Percentiles rank a stretch among this genome's conserved stretches.
These are phyloP conservation scores for Mimas tiliae DNA, from an alignment of 2,888 invertebrate species.

Conservation along the genomic window DNA sequence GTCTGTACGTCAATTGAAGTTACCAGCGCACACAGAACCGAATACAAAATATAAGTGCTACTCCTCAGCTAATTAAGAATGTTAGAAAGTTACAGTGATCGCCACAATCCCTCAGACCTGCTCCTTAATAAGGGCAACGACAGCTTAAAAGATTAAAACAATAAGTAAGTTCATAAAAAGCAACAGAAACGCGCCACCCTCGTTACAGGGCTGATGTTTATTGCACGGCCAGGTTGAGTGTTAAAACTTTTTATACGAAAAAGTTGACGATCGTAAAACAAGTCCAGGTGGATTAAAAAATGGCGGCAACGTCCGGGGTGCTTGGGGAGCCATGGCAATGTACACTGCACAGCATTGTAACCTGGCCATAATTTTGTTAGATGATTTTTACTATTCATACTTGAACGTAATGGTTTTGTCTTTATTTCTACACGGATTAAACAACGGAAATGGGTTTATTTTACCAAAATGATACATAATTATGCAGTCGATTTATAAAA, in stretches of 20 bases:
- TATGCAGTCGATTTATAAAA: too few species aligned
- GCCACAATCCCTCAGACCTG: conserved; percentile 22
- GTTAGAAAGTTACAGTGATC: conserved; percentile 7
- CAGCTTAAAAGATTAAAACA: conserved; percentile 66
- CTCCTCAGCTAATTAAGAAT: conserved; percentile 1
- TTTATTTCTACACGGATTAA: background rate
- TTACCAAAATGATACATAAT: too few species aligned
- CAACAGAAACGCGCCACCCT: conserved; percentile 38
- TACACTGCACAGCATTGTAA: background rate
- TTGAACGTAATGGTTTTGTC: background rate
- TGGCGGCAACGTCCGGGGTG: conserved; percentile 54
- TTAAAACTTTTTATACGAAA: conserved; percentile 74
- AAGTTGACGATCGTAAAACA: conserved; percentile 78
- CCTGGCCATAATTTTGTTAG: background rate
- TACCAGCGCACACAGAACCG: background rate
- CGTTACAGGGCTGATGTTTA: conserved; percentile 59
- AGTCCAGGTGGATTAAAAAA: conserved; percentile 76
- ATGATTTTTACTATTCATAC: background rate
- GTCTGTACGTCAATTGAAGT: background rate
- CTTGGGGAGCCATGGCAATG: conserved; percentile 23
- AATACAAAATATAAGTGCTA: background rate
- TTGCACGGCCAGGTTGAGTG: conserved; percentile 58
- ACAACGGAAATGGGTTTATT: background rate
- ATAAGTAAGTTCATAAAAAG: conserved; percentile 62
- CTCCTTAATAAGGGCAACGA: conserved; percentile 37